Evolutionary conservation across 2,888 invertebrate species (phyloP), one percentile per base, ranked within the genome.

Genomic region (Brenthis ino): DNA sequence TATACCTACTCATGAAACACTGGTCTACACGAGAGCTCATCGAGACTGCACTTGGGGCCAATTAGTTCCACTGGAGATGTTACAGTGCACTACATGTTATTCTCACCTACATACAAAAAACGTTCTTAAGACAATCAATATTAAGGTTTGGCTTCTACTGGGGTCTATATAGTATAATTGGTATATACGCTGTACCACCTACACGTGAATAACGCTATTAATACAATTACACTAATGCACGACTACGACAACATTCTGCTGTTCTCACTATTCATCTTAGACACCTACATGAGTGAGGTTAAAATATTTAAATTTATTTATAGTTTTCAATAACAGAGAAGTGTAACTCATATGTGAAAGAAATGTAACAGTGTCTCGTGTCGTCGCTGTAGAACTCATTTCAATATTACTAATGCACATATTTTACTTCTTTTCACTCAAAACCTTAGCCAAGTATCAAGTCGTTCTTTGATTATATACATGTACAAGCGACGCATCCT

Each of bases 1-100:
- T 71, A 70, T 71, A 65, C 65, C 37, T 66, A 64, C 65, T 67
- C 64, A 72, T 68, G 69, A 73, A 71, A 71, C 75, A 77, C 74
- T 78, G 78, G 75, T 75, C 74, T 74, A 75, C 67, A 77, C 74
- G 72, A 81, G 80, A 77, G 80, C 79, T 76, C 78, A 82, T 85
- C 80, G 80, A 86, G 82, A 83, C 85, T 82, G 79, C 88, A 86
- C 85, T 88, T 85, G 87, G 80, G 76, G 72, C 79, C 84, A 87
- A 89, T 91, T 89, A 88, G 84, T 83, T 67, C 63, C 67, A 67
- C 61, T 67, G 67, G 43, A 67, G 61, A 67, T 67, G 56, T 11
- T 67, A 67, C 67, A 67, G 60, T 60, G 60, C 67, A 61, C 61
- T 67, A 61, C 51, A 67, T 67, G 50, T 58, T 61, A 54, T 55